Base-by-base conservation (phyloP, 53 echinoderm and acorn worm genomes). In the Temnopleurus reevesii region DNA sequence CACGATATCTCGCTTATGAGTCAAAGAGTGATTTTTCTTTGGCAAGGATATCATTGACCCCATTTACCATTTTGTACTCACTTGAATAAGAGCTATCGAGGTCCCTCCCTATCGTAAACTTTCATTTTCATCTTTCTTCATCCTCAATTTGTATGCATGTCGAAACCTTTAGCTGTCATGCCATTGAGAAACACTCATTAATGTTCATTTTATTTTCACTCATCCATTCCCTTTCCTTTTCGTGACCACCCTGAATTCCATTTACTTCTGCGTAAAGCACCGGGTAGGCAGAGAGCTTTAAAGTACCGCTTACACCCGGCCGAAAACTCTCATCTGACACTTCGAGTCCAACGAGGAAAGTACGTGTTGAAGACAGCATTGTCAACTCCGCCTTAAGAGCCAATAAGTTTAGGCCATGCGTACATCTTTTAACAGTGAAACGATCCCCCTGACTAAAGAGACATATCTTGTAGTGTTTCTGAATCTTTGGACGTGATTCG, bases 361-460 rank as follows among this genome's bases (percentile, higher is more conserved):
- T 28, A 79, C 79, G 79, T 79, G 79, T 10, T 24, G 5, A 49
- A 79, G 30, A 79, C 79, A 79, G 41, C 19, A 46, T 49, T 49
- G 28, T 49, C 79, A 79, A 79, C 49, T 49, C 46, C 17, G 27
- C 45, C 28, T 49, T 47, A 29, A 17, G 8, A 27, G 41, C 9
- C 43, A 2, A 71, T 71, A 19, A 43, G n/a, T 71, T 71, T 41
- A 21, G 41, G 35, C 41, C 17, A 33, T 55, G 19, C 28, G 83
- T 71, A 41, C 6, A 41, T 9, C 38, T 4, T 41, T 15, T n/a
- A n/a, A n/a, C n/a, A n/a, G n/a, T n/a, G n/a, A n/a, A n/a, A n/a
- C n/a, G n/a, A n/a, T n/a, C n/a, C n/a, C n/a, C n/a, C n/a, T n/a
- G n/a, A n/a, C n/a, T n/a, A n/a, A n/a, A n/a, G n/a, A n/a, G n/a